Conservation (phyloP, 2,113 vertebrate species). For the Ochotona princeps region DNA sequence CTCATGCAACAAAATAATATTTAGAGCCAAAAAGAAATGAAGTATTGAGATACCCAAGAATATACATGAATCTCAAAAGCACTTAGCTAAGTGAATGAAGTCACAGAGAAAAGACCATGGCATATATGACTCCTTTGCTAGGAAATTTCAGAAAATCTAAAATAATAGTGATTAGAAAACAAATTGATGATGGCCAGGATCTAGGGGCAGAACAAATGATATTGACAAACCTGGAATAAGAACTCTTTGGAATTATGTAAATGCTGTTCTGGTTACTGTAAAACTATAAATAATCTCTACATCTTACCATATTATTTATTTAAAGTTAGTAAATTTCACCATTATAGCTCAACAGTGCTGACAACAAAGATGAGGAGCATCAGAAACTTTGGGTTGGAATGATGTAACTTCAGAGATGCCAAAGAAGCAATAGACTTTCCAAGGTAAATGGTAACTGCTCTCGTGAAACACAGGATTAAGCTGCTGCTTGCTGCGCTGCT, state of each 20-base stretch:
- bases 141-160: constrained; percentile 10
- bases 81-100: constrained; percentile 45
- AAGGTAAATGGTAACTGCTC: background rate
- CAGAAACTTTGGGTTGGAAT: background rate
- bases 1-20: background rate
- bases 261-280: background rate
- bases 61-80: background rate
- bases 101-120: background rate
- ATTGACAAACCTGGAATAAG: background rate
- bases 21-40: constrained; percentile 59
- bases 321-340: background rate
- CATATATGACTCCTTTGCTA: constrained; percentile 27
- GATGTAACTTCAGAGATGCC: background rate
- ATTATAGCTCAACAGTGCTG: background rate
- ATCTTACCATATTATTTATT: background rate
- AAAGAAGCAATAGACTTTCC: background rate
- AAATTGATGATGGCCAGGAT: background rate
- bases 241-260: background rate
- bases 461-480: too few relatives aligned
- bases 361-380: background rate
- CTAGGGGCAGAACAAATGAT: background rate
- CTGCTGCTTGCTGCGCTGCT: too few relatives aligned
- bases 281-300: background rate
- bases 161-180: background rate
- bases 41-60: background rate